Percentiles rank a stretch among this genome's conserved stretches.
These are phyloP conservation scores for Cerceris rybyensis DNA, from an alignment of 2,888 invertebrate species.

Conservation along the genomic window DNA sequence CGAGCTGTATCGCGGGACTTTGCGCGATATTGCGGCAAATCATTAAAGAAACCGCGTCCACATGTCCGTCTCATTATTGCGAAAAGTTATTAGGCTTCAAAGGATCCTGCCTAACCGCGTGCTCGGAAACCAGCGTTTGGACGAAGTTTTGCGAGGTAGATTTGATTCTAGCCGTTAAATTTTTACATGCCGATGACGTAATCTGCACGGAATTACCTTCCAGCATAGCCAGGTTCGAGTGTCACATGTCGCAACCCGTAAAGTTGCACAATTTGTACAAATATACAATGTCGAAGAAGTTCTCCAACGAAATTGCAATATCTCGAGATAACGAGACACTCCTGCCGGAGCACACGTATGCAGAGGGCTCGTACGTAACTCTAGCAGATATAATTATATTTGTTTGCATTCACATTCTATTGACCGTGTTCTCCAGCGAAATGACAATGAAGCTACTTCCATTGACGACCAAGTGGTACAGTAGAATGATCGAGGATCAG, in stretches of 20 bases:
- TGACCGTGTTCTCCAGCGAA: slow-evolving; percentile 81
- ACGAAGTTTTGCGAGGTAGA: slow-evolving; percentile 96
- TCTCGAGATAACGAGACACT: slow-evolving; percentile 57
- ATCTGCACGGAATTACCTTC: slow-evolving; percentile 84
- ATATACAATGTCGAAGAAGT: slow-evolving; percentile 82
- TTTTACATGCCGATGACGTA: slow-evolving; percentile 74
- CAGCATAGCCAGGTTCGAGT: slow-evolving; percentile 91
- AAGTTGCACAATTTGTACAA: slow-evolving; percentile 91
- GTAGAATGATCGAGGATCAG: slow-evolving; percentile 76
- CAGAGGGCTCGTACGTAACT: slow-evolving; percentile 92
- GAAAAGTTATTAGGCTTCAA: slow-evolving; percentile 89
- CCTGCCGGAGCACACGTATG: slow-evolving; percentile 87
- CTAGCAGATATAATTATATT: slow-evolving; percentile 92
- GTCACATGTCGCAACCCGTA: slow-evolving; percentile 92
- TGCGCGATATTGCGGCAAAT: slow-evolving; percentile 88
- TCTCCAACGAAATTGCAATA: slow-evolving; percentile 81
- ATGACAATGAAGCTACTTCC: slow-evolving; percentile 83
- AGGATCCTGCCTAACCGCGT: slow-evolving; percentile 90
- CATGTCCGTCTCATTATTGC: slow-evolving; percentile 77
- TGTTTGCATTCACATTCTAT: slow-evolving; percentile 86
- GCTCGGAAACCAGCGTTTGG: slow-evolving; percentile 93
- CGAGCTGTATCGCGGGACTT: slow-evolving; percentile 88
- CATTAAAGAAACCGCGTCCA: slow-evolving; percentile 80
- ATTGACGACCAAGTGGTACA: slow-evolving; percentile 86
- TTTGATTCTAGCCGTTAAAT: slow-evolving; percentile 85